phyloP scores from a whole-genome alignment of 2,797 vertebrate species.

The Hoplostethus atlanticus region DNA sequence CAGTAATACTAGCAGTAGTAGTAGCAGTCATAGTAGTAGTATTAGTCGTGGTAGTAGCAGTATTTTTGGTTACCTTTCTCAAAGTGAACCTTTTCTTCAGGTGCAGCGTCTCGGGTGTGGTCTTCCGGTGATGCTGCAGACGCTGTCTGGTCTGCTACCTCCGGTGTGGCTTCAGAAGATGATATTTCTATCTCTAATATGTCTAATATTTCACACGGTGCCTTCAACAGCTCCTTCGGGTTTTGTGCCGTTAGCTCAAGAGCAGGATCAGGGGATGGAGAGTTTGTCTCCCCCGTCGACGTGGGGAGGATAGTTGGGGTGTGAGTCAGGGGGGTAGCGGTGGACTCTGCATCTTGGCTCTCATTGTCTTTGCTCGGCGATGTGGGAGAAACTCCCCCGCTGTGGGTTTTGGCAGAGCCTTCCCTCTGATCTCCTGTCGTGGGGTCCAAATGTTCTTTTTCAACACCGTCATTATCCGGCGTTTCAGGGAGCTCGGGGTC shows the following conservation, averaged over 20 bases:
- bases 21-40: neutral
- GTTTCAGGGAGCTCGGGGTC: neutral
- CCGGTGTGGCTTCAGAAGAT: neutral
- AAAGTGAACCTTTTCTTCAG: neutral
- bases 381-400: conserved; percentile 6
- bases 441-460: too few relatives aligned
- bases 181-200: too few relatives aligned
- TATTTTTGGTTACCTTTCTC: neutral
- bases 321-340: neutral
- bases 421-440: neutral
- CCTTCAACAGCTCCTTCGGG: too few relatives aligned
- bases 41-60: neutral
- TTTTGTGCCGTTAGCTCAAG: too few relatives aligned
- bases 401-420: conserved; percentile 29
- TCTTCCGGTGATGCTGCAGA: neutral
- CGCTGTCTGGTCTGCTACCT: neutral
- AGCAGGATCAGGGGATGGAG: neutral
- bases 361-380: neutral
- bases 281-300: neutral
- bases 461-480: neutral
- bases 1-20: neutral
- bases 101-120: neutral
- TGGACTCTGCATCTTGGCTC: neutral
- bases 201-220: too few relatives aligned
- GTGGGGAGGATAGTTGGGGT: neutral